These are phyloP conservation scores for Epinotia demarniana DNA, from an alignment of 2,888 invertebrate genomes.

Conservation along the genomic window DNA sequence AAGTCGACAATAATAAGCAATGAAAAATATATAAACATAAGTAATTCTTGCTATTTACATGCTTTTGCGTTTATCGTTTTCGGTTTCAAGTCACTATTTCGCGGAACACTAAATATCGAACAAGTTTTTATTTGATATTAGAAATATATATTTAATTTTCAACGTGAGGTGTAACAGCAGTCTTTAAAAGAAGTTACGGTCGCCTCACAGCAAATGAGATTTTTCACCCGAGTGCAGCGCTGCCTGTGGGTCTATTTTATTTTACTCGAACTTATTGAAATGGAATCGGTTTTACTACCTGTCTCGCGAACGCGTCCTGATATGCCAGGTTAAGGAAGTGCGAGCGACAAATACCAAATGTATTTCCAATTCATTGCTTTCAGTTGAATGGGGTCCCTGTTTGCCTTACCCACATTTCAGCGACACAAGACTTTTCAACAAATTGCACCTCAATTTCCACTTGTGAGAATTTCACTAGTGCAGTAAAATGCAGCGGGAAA, in stretches of 20 bases:
- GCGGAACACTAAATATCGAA: no score
- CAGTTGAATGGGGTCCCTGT: neutral
- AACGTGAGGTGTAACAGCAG: slow-evolving; percentile 23
- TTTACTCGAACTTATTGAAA: neutral
- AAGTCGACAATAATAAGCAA: no score
- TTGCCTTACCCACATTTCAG: slow-evolving; percentile 20
- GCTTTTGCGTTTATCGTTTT: no score
- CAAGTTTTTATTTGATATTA: no score
- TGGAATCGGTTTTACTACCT: neutral
- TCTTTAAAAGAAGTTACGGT: slow-evolving; percentile 17
- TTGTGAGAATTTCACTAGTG: slow-evolving; percentile 3
- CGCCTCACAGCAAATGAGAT: slow-evolving; percentile 36
- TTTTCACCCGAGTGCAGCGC: slow-evolving; percentile 34
- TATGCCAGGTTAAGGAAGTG: neutral
- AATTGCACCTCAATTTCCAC: slow-evolving; percentile 27
- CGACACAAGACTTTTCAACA: slow-evolving; percentile 33
- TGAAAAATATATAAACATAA: no score
- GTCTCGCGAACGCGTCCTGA: neutral
- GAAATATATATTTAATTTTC: neutral
- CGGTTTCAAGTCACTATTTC: no score
- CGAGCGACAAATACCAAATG: neutral
- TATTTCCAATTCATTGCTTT: neutral
- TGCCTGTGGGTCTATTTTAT: slow-evolving; percentile 1
- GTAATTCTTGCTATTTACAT: no score
- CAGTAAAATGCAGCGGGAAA: slow-evolving; percentile 4